Percentiles rank a stretch among this genome's conserved stretches.
These are phyloP conservation scores for Orycteropus afer DNA, from an alignment of 2,113 vertebrate species.

Conservation along the genomic window DNA sequence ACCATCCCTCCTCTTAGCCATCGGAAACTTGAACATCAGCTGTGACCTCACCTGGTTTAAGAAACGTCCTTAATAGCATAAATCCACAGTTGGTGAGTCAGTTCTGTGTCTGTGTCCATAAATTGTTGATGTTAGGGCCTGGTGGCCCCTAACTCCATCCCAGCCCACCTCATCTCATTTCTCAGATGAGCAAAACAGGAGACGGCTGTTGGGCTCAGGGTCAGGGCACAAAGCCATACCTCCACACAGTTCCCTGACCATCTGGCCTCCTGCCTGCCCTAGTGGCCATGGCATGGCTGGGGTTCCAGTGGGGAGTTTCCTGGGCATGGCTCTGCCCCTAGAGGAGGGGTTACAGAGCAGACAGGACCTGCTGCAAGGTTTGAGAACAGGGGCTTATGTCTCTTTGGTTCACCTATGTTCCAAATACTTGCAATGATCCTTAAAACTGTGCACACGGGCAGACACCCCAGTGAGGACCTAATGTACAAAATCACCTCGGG, in stretches of 20 bases:
- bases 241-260: rapidly evolving
- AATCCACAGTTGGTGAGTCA: background rate
- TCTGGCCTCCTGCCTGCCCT: background rate
- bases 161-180: too few species aligned
- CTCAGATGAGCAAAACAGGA: background rate
- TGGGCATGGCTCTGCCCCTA: background rate
- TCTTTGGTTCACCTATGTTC: background rate
- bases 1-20: background rate
- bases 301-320: rapidly evolving
- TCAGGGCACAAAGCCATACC: rapidly evolving
- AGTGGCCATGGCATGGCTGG: too few species aligned
- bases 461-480: too few species aligned
- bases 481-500: too few species aligned
- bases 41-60: too few species aligned
- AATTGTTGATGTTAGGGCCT: background rate
- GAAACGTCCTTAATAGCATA: background rate
- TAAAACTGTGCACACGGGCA: background rate
- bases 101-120: background rate
- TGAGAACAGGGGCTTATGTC: background rate
- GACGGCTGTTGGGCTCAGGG: too few species aligned
- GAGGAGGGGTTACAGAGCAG: background rate
- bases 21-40: background rate
- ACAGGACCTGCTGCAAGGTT: background rate
- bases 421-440: rapidly evolving
- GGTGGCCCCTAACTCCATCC: background rate